A percentile compares a stretch with the other conserved stretches of the same genome.
Evolutionary conservation across 1,140 invertebrate species (phyloP).

Genomic region (Listronotus bonariensis): DNA sequence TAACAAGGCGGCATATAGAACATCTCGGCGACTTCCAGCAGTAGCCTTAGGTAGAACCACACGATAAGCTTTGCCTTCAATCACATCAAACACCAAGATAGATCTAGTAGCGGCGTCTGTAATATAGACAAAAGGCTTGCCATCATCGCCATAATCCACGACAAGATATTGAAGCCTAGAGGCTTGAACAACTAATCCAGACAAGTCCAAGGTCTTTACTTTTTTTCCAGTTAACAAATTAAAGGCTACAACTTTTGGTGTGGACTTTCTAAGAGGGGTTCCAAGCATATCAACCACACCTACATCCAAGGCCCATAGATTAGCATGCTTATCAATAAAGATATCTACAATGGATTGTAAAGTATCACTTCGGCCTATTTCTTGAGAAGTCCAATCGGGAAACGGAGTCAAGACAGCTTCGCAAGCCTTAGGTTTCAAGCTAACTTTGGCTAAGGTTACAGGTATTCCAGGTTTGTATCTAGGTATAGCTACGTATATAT

Average conservation of each 20-base stretch:
- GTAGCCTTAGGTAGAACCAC: slow-evolving; percentile 63
- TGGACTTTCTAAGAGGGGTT: slow-evolving; percentile 58
- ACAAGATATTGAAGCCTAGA: slow-evolving; percentile 65
- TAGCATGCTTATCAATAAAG: slow-evolving; percentile 60
- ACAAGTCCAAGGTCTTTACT: slow-evolving; percentile 62
- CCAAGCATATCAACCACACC: slow-evolving; percentile 64
- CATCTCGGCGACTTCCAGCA: slow-evolving; percentile 57
- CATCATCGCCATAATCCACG: slow-evolving; percentile 62
- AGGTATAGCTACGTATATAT: slow-evolving; percentile 61
- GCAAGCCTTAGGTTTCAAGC: slow-evolving; percentile 54
- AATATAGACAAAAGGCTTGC: slow-evolving; percentile 62
- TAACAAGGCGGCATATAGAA: slow-evolving; percentile 63
- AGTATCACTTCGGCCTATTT: slow-evolving; percentile 63
- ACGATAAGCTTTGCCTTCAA: slow-evolving; percentile 61
- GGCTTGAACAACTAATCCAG: slow-evolving; percentile 56
- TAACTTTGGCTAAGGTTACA: slow-evolving; percentile 60
- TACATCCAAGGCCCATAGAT: slow-evolving; percentile 66
- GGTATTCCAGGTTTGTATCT: slow-evolving; percentile 63
- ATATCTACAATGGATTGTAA: slow-evolving; percentile 66
- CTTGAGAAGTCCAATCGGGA: slow-evolving; percentile 65
- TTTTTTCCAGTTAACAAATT: slow-evolving; percentile 62
- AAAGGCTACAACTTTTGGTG: slow-evolving; percentile 63
- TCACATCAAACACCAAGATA: slow-evolving; percentile 67
- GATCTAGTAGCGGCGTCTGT: slow-evolving; percentile 66
- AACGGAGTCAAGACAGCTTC: slow-evolving; percentile 58